phyloP scores from a whole-genome alignment of 1,140 invertebrate species.

The Macrocentrus cingulum region DNA sequence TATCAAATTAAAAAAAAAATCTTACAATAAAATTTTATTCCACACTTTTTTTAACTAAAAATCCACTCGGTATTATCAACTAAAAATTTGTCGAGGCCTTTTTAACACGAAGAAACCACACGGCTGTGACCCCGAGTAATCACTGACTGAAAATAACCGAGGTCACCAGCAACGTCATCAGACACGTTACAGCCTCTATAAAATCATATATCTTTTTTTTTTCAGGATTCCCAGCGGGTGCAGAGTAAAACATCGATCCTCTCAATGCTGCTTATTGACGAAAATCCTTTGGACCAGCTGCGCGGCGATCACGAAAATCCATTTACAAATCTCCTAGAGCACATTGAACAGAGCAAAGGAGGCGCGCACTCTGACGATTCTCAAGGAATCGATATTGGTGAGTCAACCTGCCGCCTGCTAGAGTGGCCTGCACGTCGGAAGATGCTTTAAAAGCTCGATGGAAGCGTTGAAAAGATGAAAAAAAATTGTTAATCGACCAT shows the following conservation, averaged over 20 bases:
- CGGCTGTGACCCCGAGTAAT: conserved; percentile 22
- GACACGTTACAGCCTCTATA: background rate
- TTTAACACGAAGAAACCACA: background rate
- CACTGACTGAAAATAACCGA: conserved; percentile 26
- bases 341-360: background rate
- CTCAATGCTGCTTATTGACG: too few species aligned
- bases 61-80: too few species aligned
- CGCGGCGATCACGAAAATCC: background rate
- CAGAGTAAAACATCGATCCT: too few species aligned
- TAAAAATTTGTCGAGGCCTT: background rate
- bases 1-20: too few species aligned
- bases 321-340: background rate
- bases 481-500: background rate
- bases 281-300: too few species aligned
- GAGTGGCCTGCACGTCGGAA: background rate
- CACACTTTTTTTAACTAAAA: too few species aligned
- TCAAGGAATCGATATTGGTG: conserved; percentile 8
- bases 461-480: background rate
- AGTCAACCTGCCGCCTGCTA: conserved; percentile 12
- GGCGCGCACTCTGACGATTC: background rate
- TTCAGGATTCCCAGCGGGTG: background rate
- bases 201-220: background rate
- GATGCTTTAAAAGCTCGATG: background rate
- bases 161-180: conserved; percentile 24
- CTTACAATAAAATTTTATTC: too few species aligned